Percentiles rank a stretch among this genome's conserved stretches.
phyloP scores from a whole-genome alignment of 2,113 vertebrate genomes.

The human (Homo sapiens) region GRCh38 chr2:199004001-199004500 shows the following conservation, averaged over 20 bases:
- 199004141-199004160: background rate
- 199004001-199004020: background rate
- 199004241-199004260: background rate
- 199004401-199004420: background rate
- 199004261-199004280: background rate
- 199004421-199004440: background rate
- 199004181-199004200: background rate
- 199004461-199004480: background rate
- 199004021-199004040: background rate
- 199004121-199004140: background rate
- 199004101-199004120: background rate
- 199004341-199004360: background rate
- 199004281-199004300: background rate
- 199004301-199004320: background rate
- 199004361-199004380: background rate
- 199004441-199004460: background rate
- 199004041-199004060: background rate
- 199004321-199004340: background rate
- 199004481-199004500: background rate
- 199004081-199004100: background rate
- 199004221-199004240: background rate
- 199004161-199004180: background rate
- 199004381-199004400: background rate
- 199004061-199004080: background rate
- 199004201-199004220: background rate